Conservation (phyloP, 2,113 vertebrate species). For the Bucco capensis region DNA sequence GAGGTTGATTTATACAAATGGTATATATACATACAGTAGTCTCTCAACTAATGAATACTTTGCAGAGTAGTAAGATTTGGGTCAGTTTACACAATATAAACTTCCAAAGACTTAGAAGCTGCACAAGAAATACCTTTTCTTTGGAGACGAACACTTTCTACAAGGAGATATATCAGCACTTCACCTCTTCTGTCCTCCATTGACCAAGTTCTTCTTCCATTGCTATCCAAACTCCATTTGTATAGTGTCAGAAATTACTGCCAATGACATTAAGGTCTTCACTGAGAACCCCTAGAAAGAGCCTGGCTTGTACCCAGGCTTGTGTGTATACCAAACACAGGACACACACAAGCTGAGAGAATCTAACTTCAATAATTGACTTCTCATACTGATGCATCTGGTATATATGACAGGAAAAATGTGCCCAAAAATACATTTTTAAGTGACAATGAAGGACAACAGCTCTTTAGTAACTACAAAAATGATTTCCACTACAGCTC, state of each 20-base stretch:
- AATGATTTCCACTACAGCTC: neutral
- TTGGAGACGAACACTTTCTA: neutral
- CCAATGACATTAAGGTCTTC: neutral
- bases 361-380: neutral
- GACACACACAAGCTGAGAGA: neutral
- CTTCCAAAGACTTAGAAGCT: neutral
- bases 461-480: neutral
- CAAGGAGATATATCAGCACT: neutral
- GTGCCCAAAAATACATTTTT: neutral
- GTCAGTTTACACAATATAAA: neutral
- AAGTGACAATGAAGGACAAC: neutral
- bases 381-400: accelerated
- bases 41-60: neutral
- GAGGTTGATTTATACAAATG: neutral
- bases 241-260: neutral
- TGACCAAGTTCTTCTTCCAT: neutral
- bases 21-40: neutral
- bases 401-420: neutral
- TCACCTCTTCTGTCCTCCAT: neutral
- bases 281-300: neutral
- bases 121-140: neutral
- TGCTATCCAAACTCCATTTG: neutral
- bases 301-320: neutral
- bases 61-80: neutral
- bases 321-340: accelerated